Evolutionary conservation across 2,113 vertebrate genomes (phyloP), one percentile per base, ranked within the genome.

Genomic region (Saccopteryx bilineata): DNA sequence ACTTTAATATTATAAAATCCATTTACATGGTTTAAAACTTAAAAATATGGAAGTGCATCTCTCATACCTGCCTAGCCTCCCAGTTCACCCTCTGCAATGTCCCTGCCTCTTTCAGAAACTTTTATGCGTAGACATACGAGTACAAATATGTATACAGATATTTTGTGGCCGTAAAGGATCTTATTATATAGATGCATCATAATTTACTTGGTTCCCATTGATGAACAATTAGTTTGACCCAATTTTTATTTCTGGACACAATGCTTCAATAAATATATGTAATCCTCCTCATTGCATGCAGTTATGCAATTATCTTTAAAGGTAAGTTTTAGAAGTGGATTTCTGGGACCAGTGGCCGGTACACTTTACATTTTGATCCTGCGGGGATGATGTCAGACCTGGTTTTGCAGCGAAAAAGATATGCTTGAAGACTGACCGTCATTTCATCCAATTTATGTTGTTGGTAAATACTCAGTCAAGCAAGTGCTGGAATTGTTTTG

Each of bases 261-360:
- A 75, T 19, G 19, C 6, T 91, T 83, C n/a, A 66, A 1, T 56
- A 74, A 90, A 24, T 24, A 83, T 46, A 33, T 28, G 23, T 31
- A 74, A 80, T 68, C 33, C 79, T 63, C 15, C 13, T 72, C 54
- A 74, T 15, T 72, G 52, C 4, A 79, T 72, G 52, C 4, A 79
- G 65, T 33, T 83, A 58, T 50, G 11, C 4, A 69, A 87, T 58
- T 63, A 86, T 60, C 19, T 87, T 89, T 72, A 68, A 89, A 60
- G 50, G 24, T 76, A 91, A 96, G 21, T 78, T 83, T 71, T 63
- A 90, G 71, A 91, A 83, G 52, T 87, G 75, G 39, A 65, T 87
- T 95, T 95, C 69, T 54, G 39, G 68, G 56, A 61, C 23, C 26
- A 61, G 12, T 11, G 9, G 18, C 18, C 61, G 46, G n/a, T 12